Conservation (phyloP, 2,113 vertebrate species). For the Nothobranchius furzeri region DNA sequence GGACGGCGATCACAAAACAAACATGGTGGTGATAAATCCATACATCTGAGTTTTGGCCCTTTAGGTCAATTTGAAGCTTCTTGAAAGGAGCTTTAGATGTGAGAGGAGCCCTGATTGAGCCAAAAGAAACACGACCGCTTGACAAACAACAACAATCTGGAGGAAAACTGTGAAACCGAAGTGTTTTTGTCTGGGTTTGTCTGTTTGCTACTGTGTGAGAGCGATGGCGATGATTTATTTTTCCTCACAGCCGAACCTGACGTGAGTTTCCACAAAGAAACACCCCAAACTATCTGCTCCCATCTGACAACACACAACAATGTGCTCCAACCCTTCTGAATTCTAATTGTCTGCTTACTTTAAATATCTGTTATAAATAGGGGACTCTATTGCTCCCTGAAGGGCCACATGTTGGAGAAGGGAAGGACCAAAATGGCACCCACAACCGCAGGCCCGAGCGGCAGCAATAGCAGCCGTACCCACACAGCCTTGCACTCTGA, state of each 20-base stretch:
- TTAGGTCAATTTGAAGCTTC: slow-evolving; percentile 40
- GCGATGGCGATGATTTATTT: slow-evolving; percentile 21
- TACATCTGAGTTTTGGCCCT: slow-evolving; percentile 54
- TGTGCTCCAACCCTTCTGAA: slow-evolving; percentile 26
- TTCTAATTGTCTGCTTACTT: slow-evolving; percentile 28
- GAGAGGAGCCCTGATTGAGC: slow-evolving; percentile 17
- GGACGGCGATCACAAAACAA: slow-evolving; percentile 67
- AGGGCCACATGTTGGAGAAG: slow-evolving; percentile 43
- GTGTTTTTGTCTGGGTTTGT: slow-evolving; percentile 6
- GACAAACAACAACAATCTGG: slow-evolving; percentile 27
- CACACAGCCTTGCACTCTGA: slow-evolving; percentile 65
- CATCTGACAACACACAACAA: slow-evolving; percentile 3
- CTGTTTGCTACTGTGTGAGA: slow-evolving; percentile 40
- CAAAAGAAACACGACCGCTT: slow-evolving; percentile 28
- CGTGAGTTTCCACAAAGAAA: slow-evolving; percentile 3
- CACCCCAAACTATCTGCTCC: slow-evolving; percentile 1
- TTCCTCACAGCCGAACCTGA: background rate
- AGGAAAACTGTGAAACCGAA: slow-evolving; percentile 23
- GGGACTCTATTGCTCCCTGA: slow-evolving; percentile 52
- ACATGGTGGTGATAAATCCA: slow-evolving; percentile 57
- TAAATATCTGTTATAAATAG: slow-evolving; percentile 55
- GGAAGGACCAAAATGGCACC: slow-evolving; percentile 73
- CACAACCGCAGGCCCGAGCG: slow-evolving; percentile 64
- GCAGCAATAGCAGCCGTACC: slow-evolving; percentile 50
- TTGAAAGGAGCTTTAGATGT: slow-evolving; percentile 28